Evolutionary conservation across 2,888 invertebrate genomes (phyloP).

Genomic region (Villa cingulata): DNA sequence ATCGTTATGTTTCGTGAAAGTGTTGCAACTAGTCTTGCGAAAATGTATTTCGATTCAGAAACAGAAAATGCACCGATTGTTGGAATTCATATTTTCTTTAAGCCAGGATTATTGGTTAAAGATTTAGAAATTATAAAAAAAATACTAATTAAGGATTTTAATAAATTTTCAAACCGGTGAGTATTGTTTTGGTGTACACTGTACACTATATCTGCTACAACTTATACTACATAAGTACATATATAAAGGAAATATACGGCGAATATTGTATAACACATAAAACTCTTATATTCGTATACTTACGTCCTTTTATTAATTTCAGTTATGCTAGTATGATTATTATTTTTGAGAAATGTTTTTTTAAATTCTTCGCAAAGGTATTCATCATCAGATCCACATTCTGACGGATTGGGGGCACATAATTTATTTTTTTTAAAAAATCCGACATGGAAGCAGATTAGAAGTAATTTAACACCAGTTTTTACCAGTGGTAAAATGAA

Average conservation of each 20-base stretch:
- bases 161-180: slow-evolving; percentile 32
- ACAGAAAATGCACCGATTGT: slow-evolving; percentile 24
- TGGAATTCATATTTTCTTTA: slow-evolving; percentile 35
- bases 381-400: slow-evolving; percentile 22
- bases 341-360: too few species aligned
- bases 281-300: too few species aligned
- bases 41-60: slow-evolving; percentile 27
- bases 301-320: too few species aligned
- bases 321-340: too few species aligned
- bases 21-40: slow-evolving; percentile 27
- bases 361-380: slow-evolving; percentile 16
- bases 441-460: slow-evolving; percentile 34
- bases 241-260: too few species aligned
- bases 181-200: too few species aligned
- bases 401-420: slow-evolving; percentile 31
- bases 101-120: slow-evolving; percentile 34
- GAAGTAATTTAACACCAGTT: slow-evolving; percentile 36
- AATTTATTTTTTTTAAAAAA: slow-evolving; percentile 37
- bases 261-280: too few species aligned
- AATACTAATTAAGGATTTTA: slow-evolving; percentile 37
- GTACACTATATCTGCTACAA: too few species aligned
- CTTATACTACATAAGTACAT: too few species aligned
- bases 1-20: slow-evolving; percentile 24
- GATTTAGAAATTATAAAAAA: slow-evolving; percentile 37
- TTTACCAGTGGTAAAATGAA: slow-evolving; percentile 36